These are phyloP conservation scores for Charina bottae DNA, from an alignment of 2,113 vertebrate genomes.

Conservation along the genomic window DNA sequence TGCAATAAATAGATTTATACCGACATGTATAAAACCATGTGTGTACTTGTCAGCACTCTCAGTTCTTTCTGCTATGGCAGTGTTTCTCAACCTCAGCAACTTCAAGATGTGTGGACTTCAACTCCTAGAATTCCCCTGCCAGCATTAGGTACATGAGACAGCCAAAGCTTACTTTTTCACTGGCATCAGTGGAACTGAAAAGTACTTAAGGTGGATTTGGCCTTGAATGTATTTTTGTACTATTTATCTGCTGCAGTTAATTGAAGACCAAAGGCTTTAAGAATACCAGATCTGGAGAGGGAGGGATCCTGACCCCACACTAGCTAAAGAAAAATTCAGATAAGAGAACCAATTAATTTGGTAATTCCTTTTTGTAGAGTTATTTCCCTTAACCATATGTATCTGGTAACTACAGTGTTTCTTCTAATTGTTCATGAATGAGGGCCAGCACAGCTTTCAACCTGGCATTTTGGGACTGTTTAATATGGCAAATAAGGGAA, in stretches of 20 bases:
- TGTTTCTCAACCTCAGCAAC: not conserved
- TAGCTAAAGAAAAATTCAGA: constrained; percentile 32
- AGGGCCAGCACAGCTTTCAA: not conserved
- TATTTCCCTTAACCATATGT: constrained; percentile 39
- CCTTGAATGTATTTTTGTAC: constrained; percentile 3
- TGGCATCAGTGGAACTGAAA: not conserved
- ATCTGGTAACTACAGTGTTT: constrained; percentile 5
- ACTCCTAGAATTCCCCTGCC: not conserved
- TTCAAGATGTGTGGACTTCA: not conserved
- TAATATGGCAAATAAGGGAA: constrained; percentile 10
- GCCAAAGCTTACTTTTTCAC: not conserved
- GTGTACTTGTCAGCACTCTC: not conserved
- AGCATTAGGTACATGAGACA: not conserved
- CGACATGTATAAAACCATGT: not conserved
- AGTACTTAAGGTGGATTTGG: not conserved
- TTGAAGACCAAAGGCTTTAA: constrained; percentile 22
- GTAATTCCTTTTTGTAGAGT: constrained; percentile 31
- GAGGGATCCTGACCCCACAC: constrained; percentile 15
- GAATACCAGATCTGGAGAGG: not conserved
- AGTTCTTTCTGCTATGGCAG: not conserved
- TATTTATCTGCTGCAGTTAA: not conserved
- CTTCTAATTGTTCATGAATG: constrained; percentile 3
- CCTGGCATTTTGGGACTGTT: constrained; percentile 12
- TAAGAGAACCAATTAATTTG: constrained; percentile 55
- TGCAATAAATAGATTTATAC: not conserved